Evolutionary conservation across 1,140 invertebrate genomes (phyloP).

Genomic region (Tyrophagus putrescentiae): DNA sequence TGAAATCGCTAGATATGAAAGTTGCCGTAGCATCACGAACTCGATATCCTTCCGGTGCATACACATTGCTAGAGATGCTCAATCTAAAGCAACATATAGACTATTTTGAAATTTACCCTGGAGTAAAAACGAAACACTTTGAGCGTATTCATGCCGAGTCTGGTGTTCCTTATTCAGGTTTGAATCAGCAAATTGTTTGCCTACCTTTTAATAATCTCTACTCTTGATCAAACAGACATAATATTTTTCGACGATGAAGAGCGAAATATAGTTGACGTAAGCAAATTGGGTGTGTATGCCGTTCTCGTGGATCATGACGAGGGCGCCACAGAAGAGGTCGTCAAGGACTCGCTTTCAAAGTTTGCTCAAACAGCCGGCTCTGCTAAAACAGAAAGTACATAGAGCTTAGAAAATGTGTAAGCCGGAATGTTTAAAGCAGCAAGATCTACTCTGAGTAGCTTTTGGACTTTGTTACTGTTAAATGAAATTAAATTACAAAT

Average conservation of each 20-base stretch:
- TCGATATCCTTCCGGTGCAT: slow-evolving; percentile 46
- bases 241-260: slow-evolving; percentile 53
- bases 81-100: slow-evolving; percentile 53
- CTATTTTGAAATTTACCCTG: slow-evolving; percentile 58
- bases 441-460: too few species aligned
- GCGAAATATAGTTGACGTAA: slow-evolving; percentile 45
- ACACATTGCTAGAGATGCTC: slow-evolving; percentile 49
- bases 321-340: slow-evolving; percentile 20
- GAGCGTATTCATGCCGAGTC: slow-evolving; percentile 43
- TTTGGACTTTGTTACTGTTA: too few species aligned
- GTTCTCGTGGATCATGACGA: slow-evolving; percentile 19
- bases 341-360: slow-evolving; percentile 31
- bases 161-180: slow-evolving; percentile 40
- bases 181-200: too few species aligned
- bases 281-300: slow-evolving; percentile 34
- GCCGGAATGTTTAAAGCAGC: too few species aligned
- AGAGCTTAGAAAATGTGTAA: too few species aligned
- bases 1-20: not conserved
- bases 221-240: slow-evolving; percentile 41
- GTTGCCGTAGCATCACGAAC: slow-evolving; percentile 37
- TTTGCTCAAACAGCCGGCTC: slow-evolving; percentile 32
- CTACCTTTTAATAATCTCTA: not conserved
- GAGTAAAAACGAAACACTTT: slow-evolving; percentile 52
- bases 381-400: too few species aligned
- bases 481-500: too few species aligned